Base-by-base conservation (phyloP, 2,888 invertebrate species). In the Ormyrus pomaceus region DNA sequence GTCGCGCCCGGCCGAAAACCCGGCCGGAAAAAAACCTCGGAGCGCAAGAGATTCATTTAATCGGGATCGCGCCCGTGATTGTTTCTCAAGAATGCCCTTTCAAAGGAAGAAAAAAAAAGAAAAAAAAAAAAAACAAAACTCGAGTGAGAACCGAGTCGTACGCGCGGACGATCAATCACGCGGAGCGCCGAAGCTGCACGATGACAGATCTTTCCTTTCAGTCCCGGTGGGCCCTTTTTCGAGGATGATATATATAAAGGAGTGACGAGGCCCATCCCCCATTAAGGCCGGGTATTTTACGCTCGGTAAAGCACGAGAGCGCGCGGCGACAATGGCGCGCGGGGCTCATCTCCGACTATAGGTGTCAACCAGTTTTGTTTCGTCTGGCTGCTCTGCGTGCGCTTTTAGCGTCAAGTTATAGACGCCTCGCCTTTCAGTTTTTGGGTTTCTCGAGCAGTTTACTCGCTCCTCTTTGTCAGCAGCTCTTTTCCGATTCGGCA, bases 291-390 rank as follows among this genome's bases (percentile, higher is more conserved):
- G 84, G 86, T 86, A 88, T 89, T 90, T 90, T 84, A 89, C 90
- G 88, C 88, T 88, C 87, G 86, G 89, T 87, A 87, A 88, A 90
- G 87, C 88, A 89, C 87, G 71, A 51, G 51, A 55, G 58, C 13
- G 9, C 11, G 78, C 75, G 77, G 82, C 77, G 69, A 83, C 78
- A 80, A 73, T 80, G 56, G 58, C n/a, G 59, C 34, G 51, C 8
- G 62, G 48, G 72, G 68, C 77, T 70, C 78, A 83, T 78, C 77
- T 72, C 65, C 34, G 13, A 56, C 7, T 69, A 61, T 73, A 65
- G 56, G 73, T 74, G 73, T 65, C 73, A 56, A 64, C 56, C 56
- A 74, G 72, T 72, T 72, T 72, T 53, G 70, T 70, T 58, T 70
- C 19, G 50, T 19, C 50, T n/a, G 56, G 55, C 10, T 56, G 73